A percentile compares a stretch with the other conserved stretches of the same genome.
phyloP scores from a whole-genome alignment of 2,113 vertebrate species.

The Cebus imitator region DNA sequence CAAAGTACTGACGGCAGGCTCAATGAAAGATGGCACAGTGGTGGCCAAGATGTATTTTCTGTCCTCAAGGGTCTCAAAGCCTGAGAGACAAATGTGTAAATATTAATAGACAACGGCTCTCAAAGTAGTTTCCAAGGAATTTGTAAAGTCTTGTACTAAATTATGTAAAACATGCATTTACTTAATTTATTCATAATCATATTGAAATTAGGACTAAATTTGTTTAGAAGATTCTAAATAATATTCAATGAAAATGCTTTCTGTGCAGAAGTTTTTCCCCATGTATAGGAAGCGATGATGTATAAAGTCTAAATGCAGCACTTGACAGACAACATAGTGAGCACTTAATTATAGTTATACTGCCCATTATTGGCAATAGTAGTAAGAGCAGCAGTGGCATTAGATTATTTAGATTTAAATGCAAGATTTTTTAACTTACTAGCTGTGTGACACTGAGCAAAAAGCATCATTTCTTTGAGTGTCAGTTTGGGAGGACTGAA shows the following conservation, averaged over 20 bases:
- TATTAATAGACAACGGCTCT: background rate
- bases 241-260: background rate
- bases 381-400: background rate
- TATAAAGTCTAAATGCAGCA: background rate
- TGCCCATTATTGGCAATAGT: background rate
- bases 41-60: no score
- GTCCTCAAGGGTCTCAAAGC: background rate
- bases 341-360: background rate
- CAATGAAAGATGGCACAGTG: background rate
- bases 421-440: conserved; percentile 1
- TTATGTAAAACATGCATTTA: background rate
- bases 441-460: background rate
- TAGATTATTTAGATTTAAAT: background rate
- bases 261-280: background rate
- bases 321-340: background rate
- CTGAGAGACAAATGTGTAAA: background rate
- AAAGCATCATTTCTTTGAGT: background rate
- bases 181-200: background rate
- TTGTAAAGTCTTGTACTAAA: background rate
- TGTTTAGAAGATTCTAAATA: background rate
- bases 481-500: conserved; percentile 13
- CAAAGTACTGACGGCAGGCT: background rate
- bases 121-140: background rate
- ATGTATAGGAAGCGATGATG: background rate
- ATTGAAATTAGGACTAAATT: background rate